phyloP scores from a whole-genome alignment of 2,797 vertebrate genomes.

The Lacerta viridis region DNA sequence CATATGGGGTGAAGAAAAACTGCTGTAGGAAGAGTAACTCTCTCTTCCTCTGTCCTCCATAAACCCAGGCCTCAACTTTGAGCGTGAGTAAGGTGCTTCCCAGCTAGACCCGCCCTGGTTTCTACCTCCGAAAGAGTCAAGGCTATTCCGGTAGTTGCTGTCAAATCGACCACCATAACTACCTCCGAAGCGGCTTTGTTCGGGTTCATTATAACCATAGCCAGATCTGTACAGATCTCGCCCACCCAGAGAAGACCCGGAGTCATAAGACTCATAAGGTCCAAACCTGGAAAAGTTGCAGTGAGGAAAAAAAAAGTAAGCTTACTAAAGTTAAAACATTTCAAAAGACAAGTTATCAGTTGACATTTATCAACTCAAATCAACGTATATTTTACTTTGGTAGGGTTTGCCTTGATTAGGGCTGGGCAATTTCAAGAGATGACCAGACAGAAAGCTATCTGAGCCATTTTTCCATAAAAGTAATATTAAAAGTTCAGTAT shows the following conservation, averaged over 20 bases:
- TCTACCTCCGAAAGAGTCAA: slow-evolving; percentile 91
- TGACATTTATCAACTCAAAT: slow-evolving; percentile 89
- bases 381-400: slow-evolving; percentile 80
- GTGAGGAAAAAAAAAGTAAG: slow-evolving; percentile 89
- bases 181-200: slow-evolving; percentile 90
- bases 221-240: slow-evolving; percentile 89
- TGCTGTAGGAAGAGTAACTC: slow-evolving; percentile 89
- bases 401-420: slow-evolving; percentile 81
- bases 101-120: slow-evolving; percentile 86
- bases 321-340: slow-evolving; percentile 88
- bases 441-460: slow-evolving; percentile 86
- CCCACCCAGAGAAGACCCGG: slow-evolving; percentile 86
- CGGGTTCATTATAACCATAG: slow-evolving; percentile 91
- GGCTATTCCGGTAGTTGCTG: slow-evolving; percentile 84
- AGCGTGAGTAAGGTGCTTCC: slow-evolving; percentile 86
- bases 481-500: slow-evolving; percentile 75
- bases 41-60: slow-evolving; percentile 90
- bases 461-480: slow-evolving; percentile 76
- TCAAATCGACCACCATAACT: slow-evolving; percentile 89
- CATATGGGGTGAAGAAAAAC: slow-evolving; percentile 89
- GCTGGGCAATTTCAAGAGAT: slow-evolving; percentile 80
- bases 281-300: slow-evolving; percentile 89
- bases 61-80: slow-evolving; percentile 90
- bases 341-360: slow-evolving; percentile 87
- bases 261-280: slow-evolving; percentile 92